phyloP scores from a whole-genome alignment of 2,888 invertebrate species.

The Sarcophaga rosellei region DNA sequence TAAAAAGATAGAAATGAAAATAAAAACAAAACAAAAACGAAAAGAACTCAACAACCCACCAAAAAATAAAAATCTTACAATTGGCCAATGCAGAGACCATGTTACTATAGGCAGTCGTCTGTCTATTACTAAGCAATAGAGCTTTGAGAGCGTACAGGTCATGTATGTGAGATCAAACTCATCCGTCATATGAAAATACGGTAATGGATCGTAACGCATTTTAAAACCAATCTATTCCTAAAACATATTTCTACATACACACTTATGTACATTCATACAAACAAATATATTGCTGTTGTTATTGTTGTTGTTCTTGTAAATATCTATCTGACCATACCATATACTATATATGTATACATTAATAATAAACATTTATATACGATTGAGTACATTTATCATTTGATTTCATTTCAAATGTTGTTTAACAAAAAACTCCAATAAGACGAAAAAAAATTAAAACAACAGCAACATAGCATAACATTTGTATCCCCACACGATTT shows the following conservation, averaged over 20 bases:
- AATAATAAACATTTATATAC: conserved; percentile 68
- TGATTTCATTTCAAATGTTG: conserved; percentile 67
- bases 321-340: conserved; percentile 53
- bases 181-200: conserved; percentile 77
- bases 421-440: conserved; percentile 61
- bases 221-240: conserved; percentile 68
- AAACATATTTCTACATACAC: conserved; percentile 50
- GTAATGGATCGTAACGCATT: conserved; percentile 69
- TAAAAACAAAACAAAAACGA: conserved; percentile 11
- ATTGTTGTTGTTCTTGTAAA: conserved; percentile 38
- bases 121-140: conserved; percentile 21
- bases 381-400: conserved; percentile 68
- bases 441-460: conserved; percentile 24
- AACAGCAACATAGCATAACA: conserved; percentile 30
- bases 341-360: conserved; percentile 36
- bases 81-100: background rate
- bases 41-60: background rate
- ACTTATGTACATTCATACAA: no score
- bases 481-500: conserved; percentile 62
- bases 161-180: conserved; percentile 80
- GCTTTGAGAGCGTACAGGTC: conserved; percentile 72
- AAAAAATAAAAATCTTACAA: conserved; percentile 3
- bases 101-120: background rate
- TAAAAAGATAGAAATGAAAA: conserved; percentile 19
- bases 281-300: conserved; percentile 19